Evolutionary conservation across 1,140 invertebrate genomes (phyloP), one percentile per base, ranked within the genome.

Genomic region (Bombus affinis): DNA sequence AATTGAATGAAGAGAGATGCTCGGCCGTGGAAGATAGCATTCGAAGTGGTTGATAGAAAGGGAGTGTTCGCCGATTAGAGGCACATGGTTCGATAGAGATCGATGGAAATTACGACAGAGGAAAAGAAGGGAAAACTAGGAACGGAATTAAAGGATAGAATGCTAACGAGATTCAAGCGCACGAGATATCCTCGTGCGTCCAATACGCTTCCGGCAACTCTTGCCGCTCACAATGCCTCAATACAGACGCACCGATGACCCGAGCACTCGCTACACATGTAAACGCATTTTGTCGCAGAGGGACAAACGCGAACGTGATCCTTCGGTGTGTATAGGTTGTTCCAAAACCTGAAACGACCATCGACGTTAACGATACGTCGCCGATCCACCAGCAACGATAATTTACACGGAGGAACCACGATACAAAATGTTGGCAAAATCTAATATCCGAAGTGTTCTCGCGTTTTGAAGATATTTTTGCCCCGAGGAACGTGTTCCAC

Each of bases 111-210:
- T 78, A 47, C 62, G 42, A 59, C 59, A 44, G 39, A n/a, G 32
- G 25, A 47, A 44, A n/a, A 68, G 37, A 59, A 57, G 66, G 39
- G 80, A 89, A 86, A 89, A 89, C 84, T 9, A 53, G 66, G 72
- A 76, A 83, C 76, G 80, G 87, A 78, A 89, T 89, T 89, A 89
- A 78, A 57, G 88, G 73, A 83, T 68, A 80, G 76, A 81, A 89
- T 78, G 88, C 53, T 89, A 89, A 89, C 89, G 89, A 85, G 88
- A 74, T 78, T 87, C 47, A 70, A 89, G 83, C 73, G 84, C 68
- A 86, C 66, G 81, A 81, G 76, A 77, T 77, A 84, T 86, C 59
- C 74, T 72, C 32, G 35, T 35, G 53, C 70, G 78, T 86, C 77
- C 84, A 73, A 88, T 88, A 89, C 65, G 87, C 83, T 80, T 68